Base-by-base conservation (phyloP, 2,888 invertebrate species). In the Oscheius sp. region DNA sequence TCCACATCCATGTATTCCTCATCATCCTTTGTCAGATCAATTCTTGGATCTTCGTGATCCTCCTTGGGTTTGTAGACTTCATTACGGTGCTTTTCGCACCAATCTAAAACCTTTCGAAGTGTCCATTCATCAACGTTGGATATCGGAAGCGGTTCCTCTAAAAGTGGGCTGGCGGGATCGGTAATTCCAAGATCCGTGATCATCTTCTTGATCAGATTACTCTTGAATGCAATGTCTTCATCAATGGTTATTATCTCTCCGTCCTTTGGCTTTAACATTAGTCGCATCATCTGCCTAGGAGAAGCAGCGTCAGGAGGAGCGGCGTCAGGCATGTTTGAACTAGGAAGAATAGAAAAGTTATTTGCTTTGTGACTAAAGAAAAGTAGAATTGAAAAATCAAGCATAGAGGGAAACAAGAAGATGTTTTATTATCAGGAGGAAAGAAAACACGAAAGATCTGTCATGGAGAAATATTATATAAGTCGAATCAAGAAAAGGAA, bases 181-280 rank as follows among this genome's bases (percentile, higher is more conserved):
- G 4, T 24, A 14, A 36, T 36, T 14, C 47, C 47, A 2, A 47
- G 22, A 22, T 47, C 47, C 4, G 41, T n/a, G 26, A 59, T 9
- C 59, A 59, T 59, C 44, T 59, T 41, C 59, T 44, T 59, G 17
- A 59, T n/a, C 9, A 59, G 44, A 44, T 24, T 22, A 5, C 28
- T 44, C 28, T 59, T 41, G 26, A 59, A 59, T 6, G 59, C 59
- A 5, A 59, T 44, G 20, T 59, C 59, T 14, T 59, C 44, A 5
- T 17, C 24, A 14, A 41, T 12, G 12, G 24, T 28, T 6, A 59
- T 22, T 8, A 24, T 14, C 5, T 24, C 22, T 2, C 44, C 59
- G 41, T 59, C 59, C 3, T 44, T 2, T 17, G 41, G 12, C 44
- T 44, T 22, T 12, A 59, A 30, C n/a, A 44, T 41, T 0, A 59